A percentile compares a stretch with the other conserved stretches of the same genome.
Evolutionary conservation across 2,113 vertebrate genomes (phyloP).

Genomic region (Ranitomeya variabilis): DNA sequence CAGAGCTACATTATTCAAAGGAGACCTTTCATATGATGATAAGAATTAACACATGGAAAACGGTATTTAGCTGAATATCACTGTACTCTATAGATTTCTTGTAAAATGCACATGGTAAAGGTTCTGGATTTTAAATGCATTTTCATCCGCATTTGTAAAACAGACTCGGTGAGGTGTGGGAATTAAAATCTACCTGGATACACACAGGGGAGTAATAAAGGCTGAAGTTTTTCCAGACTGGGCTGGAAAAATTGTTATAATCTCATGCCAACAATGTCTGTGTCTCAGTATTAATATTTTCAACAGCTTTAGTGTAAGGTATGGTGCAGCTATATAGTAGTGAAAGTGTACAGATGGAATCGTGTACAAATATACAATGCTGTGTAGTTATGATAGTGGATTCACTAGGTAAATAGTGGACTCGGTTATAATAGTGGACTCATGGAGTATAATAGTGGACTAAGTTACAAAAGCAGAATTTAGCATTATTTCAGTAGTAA

Average conservation of each 20-base stretch:
- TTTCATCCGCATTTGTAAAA: slow-evolving; percentile 16
- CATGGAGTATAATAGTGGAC: too few species aligned
- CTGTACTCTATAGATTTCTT: not conserved
- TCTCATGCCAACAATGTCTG: slow-evolving; percentile 33
- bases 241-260: slow-evolving; percentile 32
- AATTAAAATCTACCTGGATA: slow-evolving; percentile 35
- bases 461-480: too few species aligned
- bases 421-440: too few species aligned
- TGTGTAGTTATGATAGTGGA: not conserved
- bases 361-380: not conserved
- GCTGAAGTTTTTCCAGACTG: slow-evolving; percentile 23
- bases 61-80: not conserved
- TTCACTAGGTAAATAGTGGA: not conserved
- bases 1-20: not conserved
- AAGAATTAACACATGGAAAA: not conserved
- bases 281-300: slow-evolving; percentile 29
- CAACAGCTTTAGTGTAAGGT: slow-evolving; percentile 13
- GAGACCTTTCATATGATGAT: not conserved
- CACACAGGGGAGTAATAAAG: slow-evolving; percentile 42
- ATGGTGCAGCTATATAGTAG: not conserved
- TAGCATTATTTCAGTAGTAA: not conserved
- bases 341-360: not conserved
- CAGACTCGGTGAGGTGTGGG: not conserved
- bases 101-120: not conserved
- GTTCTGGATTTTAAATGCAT: slow-evolving; percentile 1